phyloP scores from a whole-genome alignment of 92 coral and sea anemone species.

The Paramuricea clavata region DNA sequence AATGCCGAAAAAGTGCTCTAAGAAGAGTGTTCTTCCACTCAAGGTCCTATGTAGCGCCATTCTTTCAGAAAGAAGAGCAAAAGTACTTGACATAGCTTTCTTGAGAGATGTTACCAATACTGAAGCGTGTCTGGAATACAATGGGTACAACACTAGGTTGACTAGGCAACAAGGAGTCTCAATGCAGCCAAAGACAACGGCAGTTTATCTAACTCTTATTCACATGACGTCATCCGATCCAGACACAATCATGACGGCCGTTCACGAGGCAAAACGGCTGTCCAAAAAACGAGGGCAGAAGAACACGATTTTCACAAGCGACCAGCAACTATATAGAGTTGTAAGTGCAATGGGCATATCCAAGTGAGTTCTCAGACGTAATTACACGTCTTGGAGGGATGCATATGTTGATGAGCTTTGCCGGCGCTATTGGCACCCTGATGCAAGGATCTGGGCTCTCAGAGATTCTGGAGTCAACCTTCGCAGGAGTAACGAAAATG shows the following conservation, averaged over 20 bases:
- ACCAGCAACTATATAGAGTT: constrained; percentile 73
- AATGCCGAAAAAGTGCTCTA: constrained; percentile 64
- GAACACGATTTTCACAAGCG: constrained; percentile 54
- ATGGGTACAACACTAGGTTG: constrained; percentile 77
- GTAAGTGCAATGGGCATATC: constrained; percentile 67
- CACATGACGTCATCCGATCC: constrained; percentile 74
- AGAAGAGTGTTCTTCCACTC: constrained; percentile 69
- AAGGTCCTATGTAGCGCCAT: constrained; percentile 63
- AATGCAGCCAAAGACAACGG: constrained; percentile 63
- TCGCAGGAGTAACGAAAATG: constrained; percentile 72
- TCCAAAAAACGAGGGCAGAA: constrained; percentile 71
- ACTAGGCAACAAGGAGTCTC: constrained; percentile 37
- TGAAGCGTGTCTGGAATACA: constrained; percentile 65
- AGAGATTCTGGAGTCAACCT: constrained; percentile 56
- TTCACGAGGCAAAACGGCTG: constrained; percentile 64
- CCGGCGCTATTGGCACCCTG: constrained; percentile 66
- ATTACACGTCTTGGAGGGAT: constrained; percentile 73
- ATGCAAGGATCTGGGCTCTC: constrained; percentile 73
- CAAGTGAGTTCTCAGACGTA: constrained; percentile 58
- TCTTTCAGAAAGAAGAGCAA: constrained; percentile 65
- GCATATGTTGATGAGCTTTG: constrained; percentile 74
- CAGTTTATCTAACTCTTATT: constrained; percentile 67
- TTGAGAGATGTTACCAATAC: constrained; percentile 40
- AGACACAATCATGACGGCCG: constrained; percentile 75
- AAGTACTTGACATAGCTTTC: constrained; percentile 65